Percentiles rank a stretch among this genome's conserved stretches.
These are phyloP conservation scores for Aspidoscelis tigris DNA, from an alignment of 2,113 vertebrate species.

Conservation along the genomic window DNA sequence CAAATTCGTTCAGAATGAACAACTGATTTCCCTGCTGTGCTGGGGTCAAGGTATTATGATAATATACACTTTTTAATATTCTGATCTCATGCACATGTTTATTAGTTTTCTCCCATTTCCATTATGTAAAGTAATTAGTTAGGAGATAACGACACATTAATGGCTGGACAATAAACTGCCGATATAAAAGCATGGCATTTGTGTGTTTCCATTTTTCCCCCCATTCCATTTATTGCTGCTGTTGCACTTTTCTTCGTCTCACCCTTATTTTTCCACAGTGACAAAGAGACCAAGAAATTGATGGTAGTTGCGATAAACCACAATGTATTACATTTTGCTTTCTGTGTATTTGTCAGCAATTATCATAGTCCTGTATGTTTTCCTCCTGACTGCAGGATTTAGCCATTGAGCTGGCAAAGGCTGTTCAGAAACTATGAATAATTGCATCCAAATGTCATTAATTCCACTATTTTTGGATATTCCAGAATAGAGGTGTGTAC, in stretches of 20 bases:
- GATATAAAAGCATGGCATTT: slow-evolving; percentile 1
- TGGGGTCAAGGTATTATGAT: slow-evolving; percentile 10
- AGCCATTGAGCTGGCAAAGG: background rate
- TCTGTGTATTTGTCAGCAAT: background rate
- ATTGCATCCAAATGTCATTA: too few species aligned
- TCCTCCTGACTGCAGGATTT: background rate
- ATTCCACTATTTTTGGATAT: too few species aligned
- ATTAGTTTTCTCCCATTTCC: slow-evolving; percentile 33
- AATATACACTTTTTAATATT: background rate
- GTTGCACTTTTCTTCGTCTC: background rate
- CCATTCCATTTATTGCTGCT: background rate
- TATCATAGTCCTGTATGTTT: background rate
- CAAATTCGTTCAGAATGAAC: background rate
- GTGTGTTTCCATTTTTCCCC: slow-evolving; percentile 9
- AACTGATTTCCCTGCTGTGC: background rate
- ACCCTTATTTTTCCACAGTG: background rate
- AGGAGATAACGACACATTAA: slow-evolving; percentile 38
- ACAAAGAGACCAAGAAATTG: background rate
- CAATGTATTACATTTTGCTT: background rate
- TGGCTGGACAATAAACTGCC: slow-evolving; percentile 27
- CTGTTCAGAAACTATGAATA: too few species aligned
- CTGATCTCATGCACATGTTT: slow-evolving; percentile 11
- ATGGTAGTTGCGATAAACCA: background rate
- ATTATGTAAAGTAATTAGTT: slow-evolving; percentile 38
- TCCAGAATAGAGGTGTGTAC: too few species aligned